These are phyloP conservation scores for Gorsachius magnificus DNA, from an alignment of 2,797 vertebrate genomes.

Conservation along the genomic window DNA sequence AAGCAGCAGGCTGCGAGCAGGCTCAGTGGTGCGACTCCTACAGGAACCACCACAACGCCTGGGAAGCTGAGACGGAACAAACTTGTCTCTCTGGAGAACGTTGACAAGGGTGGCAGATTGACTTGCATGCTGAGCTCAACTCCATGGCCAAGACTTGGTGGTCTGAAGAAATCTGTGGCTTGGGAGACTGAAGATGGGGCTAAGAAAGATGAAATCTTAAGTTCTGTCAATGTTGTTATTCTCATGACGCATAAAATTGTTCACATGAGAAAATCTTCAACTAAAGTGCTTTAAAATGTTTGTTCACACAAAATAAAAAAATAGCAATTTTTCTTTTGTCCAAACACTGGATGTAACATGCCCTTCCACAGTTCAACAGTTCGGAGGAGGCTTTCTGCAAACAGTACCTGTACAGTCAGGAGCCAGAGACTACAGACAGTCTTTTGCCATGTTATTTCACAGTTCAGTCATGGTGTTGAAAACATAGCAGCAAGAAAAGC, in stretches of 20 bases:
- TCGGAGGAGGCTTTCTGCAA: not conserved
- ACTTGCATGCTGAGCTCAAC: not conserved
- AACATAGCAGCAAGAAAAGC: not conserved
- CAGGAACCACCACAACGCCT: rapidly evolving
- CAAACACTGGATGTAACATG: not conserved
- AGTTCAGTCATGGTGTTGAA: not conserved
- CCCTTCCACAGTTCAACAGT: not conserved
- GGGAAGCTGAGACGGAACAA: not conserved
- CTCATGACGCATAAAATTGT: not conserved
- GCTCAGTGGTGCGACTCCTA: rapidly evolving
- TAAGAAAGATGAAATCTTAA: not conserved
- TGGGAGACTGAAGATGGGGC: not conserved
- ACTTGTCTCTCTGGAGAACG: no score
- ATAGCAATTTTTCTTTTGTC: not conserved
- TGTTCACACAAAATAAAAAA: not conserved
- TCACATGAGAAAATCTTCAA: not conserved
- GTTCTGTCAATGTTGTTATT: not conserved
- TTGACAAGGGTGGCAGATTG: not conserved
- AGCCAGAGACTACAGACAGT: not conserved
- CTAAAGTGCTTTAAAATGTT: not conserved
- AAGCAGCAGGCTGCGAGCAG: not conserved
- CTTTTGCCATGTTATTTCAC: not conserved
- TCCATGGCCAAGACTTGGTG: not conserved
- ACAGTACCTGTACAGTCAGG: not conserved
- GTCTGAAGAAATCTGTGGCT: not conserved